These are phyloP conservation scores for Semnopithecus entellus DNA, from an alignment of 2,113 vertebrate species.

Conservation along the genomic window DNA sequence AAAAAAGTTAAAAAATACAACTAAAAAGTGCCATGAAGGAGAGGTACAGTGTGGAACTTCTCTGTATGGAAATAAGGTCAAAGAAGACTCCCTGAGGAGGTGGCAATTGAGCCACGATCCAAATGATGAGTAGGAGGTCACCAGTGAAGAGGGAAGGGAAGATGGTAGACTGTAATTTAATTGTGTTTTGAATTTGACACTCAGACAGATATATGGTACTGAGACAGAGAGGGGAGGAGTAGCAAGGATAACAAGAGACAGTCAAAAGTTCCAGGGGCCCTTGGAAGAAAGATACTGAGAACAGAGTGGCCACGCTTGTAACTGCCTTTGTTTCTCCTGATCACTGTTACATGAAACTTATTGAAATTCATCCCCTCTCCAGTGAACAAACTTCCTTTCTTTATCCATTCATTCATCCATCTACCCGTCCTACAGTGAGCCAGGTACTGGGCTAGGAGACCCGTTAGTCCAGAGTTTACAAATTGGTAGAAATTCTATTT, in stretches of 20 bases:
- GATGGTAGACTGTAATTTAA: not conserved
- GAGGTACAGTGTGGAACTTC: too few relatives aligned
- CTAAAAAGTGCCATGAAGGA: not conserved
- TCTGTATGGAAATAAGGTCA: not conserved
- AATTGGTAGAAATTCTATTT: not conserved
- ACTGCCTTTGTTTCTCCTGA: not conserved
- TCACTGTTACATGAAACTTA: not conserved
- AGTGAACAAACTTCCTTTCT: not conserved
- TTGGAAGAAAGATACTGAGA: not conserved
- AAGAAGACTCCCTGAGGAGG: not conserved
- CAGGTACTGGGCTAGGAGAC: not conserved
- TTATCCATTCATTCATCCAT: not conserved
- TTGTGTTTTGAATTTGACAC: not conserved
- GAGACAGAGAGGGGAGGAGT: not conserved
- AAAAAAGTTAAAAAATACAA: not conserved
- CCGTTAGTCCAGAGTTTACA: not conserved
- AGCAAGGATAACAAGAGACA: not conserved
- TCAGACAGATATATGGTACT: not conserved
- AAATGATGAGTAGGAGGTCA: not conserved
- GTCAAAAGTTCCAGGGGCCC: not conserved
- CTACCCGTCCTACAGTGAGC: not conserved
- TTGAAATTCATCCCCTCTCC: not conserved
- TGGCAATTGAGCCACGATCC: not conserved
- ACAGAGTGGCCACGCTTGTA: not conserved
- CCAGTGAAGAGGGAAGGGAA: not conserved